Evolutionary conservation across 2,888 invertebrate species (phyloP).

Genomic region (Mayetiola destructor): DNA sequence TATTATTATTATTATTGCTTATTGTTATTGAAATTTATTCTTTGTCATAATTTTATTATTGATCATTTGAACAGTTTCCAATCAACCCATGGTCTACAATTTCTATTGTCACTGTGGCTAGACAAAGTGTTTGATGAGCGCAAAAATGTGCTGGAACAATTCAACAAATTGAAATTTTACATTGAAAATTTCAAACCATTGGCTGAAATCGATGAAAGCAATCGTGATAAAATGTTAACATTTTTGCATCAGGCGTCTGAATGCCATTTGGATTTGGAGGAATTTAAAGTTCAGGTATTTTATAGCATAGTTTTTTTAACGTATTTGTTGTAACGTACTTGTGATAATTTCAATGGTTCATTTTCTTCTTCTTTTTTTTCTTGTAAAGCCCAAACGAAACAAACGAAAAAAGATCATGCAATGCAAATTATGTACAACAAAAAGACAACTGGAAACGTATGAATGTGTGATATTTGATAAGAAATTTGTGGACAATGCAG

Average conservation of each 20-base stretch:
- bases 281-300: neutral
- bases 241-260: conserved; percentile 28
- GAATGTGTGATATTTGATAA: conserved; percentile 43
- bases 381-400: conserved; percentile 15
- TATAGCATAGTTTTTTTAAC: neutral
- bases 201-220: conserved; percentile 20
- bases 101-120: conserved; percentile 26
- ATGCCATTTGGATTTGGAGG: conserved; percentile 27
- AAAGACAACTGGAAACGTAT: conserved; percentile 35
- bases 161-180: conserved; percentile 24
- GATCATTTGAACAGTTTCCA: conserved; percentile 15
- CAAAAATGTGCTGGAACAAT: conserved; percentile 20
- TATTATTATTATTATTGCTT: too few species aligned
- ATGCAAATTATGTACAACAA: conserved; percentile 37
- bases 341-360: neutral
- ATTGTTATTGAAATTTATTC: neutral
- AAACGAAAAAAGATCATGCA: conserved; percentile 13
- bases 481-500: conserved; percentile 27
- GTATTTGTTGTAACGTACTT: neutral
- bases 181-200: conserved; percentile 23
- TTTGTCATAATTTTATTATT: neutral
- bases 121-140: conserved; percentile 21
- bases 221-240: conserved; percentile 21
- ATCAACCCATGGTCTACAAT: conserved; percentile 19
- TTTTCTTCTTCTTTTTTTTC: neutral